A percentile compares a stretch with the other conserved stretches of the same genome.
Conservation (phyloP, 1,140 invertebrate genomes). For the Ostrea denselamellosa region DNA sequence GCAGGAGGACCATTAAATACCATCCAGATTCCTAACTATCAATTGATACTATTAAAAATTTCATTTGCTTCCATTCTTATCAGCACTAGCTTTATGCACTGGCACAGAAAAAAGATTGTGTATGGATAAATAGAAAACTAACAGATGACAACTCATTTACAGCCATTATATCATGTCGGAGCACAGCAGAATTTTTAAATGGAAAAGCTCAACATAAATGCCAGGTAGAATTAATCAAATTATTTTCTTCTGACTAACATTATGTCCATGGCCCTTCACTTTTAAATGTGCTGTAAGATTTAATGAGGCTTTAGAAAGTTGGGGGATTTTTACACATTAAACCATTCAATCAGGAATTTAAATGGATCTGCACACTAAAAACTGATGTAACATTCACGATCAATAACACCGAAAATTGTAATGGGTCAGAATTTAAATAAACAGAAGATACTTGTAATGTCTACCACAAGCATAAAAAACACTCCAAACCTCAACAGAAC, state of each 20-base stretch:
- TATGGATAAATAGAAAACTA: background rate
- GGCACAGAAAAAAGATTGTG: background rate
- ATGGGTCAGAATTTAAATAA: background rate
- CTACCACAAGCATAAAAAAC: background rate
- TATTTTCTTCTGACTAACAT: slow-evolving; percentile 13
- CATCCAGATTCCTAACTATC: too few relatives aligned
- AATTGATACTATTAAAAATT: too few relatives aligned
- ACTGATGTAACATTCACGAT: background rate
- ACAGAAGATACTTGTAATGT: background rate
- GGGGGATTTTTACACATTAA: slow-evolving; percentile 7
- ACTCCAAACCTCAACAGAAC: background rate
- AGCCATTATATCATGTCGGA: background rate
- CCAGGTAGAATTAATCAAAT: slow-evolving; percentile 12
- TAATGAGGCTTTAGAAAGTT: slow-evolving; percentile 23
- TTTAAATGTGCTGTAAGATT: slow-evolving; percentile 29
- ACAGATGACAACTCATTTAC: background rate
- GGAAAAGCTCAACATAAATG: background rate
- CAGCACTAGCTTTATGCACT: background rate
- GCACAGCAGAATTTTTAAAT: slow-evolving; percentile 10
- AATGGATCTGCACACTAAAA: slow-evolving; percentile 13
- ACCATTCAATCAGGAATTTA: slow-evolving; percentile 27
- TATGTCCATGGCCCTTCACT: slow-evolving; percentile 1
- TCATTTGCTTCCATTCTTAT: background rate
- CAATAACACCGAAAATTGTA: slow-evolving; percentile 4
- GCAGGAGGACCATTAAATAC: background rate